These are phyloP conservation scores for Vanacampus margaritifer DNA, from an alignment of 2,113 vertebrate species.

Conservation along the genomic window DNA sequence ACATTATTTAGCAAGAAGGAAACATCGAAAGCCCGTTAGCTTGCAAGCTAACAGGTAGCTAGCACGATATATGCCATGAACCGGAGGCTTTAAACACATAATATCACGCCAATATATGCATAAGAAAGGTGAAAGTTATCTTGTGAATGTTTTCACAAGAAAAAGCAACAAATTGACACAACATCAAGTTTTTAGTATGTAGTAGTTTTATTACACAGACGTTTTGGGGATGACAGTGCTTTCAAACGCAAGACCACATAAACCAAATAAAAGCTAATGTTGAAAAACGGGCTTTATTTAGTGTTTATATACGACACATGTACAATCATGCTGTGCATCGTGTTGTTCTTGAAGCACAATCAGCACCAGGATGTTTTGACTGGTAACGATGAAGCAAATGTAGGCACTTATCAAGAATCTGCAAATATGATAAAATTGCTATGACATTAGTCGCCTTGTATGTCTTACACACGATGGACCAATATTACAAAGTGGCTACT, in stretches of 20 bases:
- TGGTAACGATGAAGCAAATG: constrained; percentile 59
- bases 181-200: constrained; percentile 57
- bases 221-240: constrained; percentile 69
- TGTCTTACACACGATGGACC: constrained; percentile 20
- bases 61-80: no score
- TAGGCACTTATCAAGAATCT: constrained; percentile 69
- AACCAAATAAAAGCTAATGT: background rate
- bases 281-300: background rate
- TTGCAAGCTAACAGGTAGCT: no score
- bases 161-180: constrained; percentile 5
- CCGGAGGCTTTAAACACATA: no score
- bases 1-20: no score
- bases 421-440: constrained; percentile 39
- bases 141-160: background rate
- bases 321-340: background rate
- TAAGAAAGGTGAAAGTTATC: no score
- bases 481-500: constrained; percentile 15
- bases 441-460: background rate
- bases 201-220: constrained; percentile 77
- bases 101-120: no score
- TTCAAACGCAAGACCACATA: constrained; percentile 24
- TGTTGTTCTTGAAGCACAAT: background rate
- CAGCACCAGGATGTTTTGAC: background rate
- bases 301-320: background rate
- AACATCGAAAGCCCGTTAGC: no score